Evolutionary conservation across 2,113 vertebrate species (phyloP).

Genomic region (Pluvianellus socialis): DNA sequence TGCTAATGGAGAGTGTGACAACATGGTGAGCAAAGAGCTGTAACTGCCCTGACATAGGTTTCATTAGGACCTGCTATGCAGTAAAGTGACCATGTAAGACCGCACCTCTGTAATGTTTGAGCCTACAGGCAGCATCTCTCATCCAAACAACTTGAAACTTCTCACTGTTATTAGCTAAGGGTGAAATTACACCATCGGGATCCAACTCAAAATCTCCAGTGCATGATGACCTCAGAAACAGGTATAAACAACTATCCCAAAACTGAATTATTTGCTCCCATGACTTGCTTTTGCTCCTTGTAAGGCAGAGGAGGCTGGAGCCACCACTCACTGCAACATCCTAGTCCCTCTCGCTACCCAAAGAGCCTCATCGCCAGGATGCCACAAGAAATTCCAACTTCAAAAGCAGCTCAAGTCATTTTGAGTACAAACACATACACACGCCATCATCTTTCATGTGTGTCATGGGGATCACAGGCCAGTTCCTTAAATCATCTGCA

Average conservation of each 20-base stretch:
- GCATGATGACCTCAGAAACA: background rate
- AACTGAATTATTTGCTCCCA: background rate
- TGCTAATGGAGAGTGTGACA: background rate
- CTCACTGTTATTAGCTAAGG: background rate
- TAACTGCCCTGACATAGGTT: background rate
- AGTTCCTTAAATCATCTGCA: background rate
- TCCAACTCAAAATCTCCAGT: background rate
- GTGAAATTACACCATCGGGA: background rate
- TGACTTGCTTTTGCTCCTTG: background rate
- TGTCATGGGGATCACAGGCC: background rate
- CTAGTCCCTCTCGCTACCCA: fast-evolving
- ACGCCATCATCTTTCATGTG: fast-evolving
- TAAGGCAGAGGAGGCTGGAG: background rate
- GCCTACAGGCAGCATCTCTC: background rate
- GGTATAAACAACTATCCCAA: background rate
- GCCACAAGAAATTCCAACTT: background rate
- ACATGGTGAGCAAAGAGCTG: background rate
- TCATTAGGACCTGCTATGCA: too few relatives aligned
- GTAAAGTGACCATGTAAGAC: background rate
- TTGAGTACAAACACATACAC: background rate
- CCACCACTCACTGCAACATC: background rate
- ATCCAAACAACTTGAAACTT: background rate
- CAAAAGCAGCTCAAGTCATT: background rate
- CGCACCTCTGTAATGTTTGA: fast-evolving
- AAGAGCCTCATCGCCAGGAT: background rate